Conservation (phyloP, 2,888 invertebrate genomes). For the Machimus rusticus region DNA sequence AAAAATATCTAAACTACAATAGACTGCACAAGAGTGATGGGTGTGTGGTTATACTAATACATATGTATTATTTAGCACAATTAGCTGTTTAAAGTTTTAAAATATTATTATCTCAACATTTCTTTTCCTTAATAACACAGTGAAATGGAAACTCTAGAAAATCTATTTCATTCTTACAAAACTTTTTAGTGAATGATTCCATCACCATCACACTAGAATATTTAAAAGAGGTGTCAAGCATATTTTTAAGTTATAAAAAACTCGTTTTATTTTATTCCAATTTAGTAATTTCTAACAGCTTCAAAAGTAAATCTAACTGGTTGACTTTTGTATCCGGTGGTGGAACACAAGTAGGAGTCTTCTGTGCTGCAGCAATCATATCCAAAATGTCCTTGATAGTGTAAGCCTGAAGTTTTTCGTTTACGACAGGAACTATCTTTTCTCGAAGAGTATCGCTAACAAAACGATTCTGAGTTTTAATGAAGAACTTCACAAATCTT, state of each 20-base stretch:
- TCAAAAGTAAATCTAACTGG: background rate
- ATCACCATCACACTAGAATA: too few species aligned
- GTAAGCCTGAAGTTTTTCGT: background rate
- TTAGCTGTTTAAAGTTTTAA: too few species aligned
- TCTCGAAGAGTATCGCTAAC: background rate
- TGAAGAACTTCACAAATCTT: conserved; percentile 14
- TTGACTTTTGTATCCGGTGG: background rate
- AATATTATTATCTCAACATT: too few species aligned
- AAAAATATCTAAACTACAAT: too few species aligned
- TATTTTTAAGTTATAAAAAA: background rate
- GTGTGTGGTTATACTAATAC: too few species aligned
- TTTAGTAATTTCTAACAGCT: background rate
- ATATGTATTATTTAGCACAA: too few species aligned
- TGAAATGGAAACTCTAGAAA: too few species aligned
- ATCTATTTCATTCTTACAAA: too few species aligned
- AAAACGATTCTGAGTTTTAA: background rate
- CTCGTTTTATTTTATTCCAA: background rate
- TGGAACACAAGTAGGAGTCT: conserved; percentile 10
- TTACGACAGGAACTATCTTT: background rate
- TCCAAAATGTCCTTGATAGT: conserved; percentile 23
- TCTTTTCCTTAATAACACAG: too few species aligned
- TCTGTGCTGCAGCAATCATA: background rate
- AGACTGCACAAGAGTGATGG: too few species aligned
- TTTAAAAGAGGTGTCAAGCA: background rate
- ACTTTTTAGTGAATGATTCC: too few species aligned